phyloP scores from a whole-genome alignment of 2,888 invertebrate genomes.

The Charanyca ferruginea region DNA sequence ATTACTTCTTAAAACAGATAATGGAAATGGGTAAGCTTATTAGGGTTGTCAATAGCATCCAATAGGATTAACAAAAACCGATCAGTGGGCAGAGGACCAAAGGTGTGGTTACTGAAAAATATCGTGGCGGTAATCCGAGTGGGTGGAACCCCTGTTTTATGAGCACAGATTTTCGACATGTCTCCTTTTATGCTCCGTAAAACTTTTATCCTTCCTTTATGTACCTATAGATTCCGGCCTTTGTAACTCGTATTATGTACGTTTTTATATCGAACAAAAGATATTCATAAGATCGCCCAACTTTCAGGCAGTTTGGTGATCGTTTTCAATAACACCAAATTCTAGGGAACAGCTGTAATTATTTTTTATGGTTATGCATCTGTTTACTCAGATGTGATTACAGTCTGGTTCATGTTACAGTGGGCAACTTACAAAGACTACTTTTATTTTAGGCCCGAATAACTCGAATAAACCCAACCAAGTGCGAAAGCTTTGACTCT shows the following conservation, averaged over 20 bases:
- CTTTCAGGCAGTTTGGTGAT: constrained; percentile 59
- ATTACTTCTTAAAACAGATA: constrained; percentile 59
- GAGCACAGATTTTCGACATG: constrained; percentile 82
- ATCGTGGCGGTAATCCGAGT: constrained; percentile 65
- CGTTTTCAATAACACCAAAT: constrained; percentile 63
- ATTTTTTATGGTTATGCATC: constrained; percentile 50
- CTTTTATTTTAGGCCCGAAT: constrained; percentile 22
- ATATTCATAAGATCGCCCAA: constrained; percentile 60
- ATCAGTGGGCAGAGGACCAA: constrained; percentile 41
- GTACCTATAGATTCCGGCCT: constrained; percentile 71
- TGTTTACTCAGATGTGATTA: constrained; percentile 9
- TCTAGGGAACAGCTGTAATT: constrained; percentile 50
- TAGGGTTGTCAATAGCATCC: constrained; percentile 61
- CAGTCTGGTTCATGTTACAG: background rate
- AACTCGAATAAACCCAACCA: constrained; percentile 19
- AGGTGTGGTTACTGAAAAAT: constrained; percentile 52
- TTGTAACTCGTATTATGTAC: constrained; percentile 69
- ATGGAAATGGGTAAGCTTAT: constrained; percentile 59
- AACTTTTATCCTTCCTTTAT: constrained; percentile 80
- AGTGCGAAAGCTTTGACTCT: constrained; percentile 17
- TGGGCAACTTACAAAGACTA: background rate
- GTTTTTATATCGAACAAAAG: constrained; percentile 62
- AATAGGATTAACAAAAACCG: constrained; percentile 57
- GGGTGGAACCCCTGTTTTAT: constrained; percentile 76
- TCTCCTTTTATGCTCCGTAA: constrained; percentile 83